Percentiles rank a stretch among this genome's conserved stretches.
These are phyloP conservation scores for Thalpophila matura DNA, from an alignment of 2,888 invertebrate species.

Conservation along the genomic window DNA sequence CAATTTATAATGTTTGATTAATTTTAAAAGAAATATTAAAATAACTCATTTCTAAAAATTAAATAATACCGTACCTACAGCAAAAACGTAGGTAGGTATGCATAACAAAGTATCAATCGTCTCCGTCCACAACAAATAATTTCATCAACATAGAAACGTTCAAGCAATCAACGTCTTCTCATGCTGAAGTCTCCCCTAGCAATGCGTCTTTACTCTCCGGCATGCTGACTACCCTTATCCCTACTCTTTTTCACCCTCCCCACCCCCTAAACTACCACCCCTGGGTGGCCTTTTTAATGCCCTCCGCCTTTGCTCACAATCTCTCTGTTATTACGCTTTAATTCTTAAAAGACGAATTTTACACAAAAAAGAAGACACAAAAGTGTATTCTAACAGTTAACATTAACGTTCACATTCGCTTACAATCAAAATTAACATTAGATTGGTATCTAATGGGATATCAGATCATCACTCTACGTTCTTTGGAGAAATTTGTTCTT, in stretches of 20 bases:
- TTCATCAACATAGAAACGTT: background rate
- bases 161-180: constrained; percentile 62
- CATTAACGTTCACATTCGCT: constrained; percentile 62
- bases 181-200: constrained; percentile 61
- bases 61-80: no score
- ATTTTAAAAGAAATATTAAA: background rate
- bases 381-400: constrained; percentile 56
- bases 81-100: background rate
- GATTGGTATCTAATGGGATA: constrained; percentile 82
- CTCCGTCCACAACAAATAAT: background rate
- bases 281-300: constrained; percentile 82
- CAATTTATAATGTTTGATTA: background rate
- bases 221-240: constrained; percentile 70
- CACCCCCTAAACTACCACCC: constrained; percentile 63
- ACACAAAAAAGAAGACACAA: constrained; percentile 56
- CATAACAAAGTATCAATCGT: background rate
- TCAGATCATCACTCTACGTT: constrained; percentile 78
- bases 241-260: constrained; percentile 61
- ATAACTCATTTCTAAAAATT: background rate
- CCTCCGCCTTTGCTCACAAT: constrained; percentile 75
- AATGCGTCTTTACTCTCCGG: constrained; percentile 79
- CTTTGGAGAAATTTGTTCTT: constrained; percentile 84
- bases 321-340: constrained; percentile 68
- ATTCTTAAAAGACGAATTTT: constrained; percentile 81
- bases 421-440: constrained; percentile 69